Base-by-base conservation (phyloP, 2,888 invertebrate species). In the Torymus auratus region DNA sequence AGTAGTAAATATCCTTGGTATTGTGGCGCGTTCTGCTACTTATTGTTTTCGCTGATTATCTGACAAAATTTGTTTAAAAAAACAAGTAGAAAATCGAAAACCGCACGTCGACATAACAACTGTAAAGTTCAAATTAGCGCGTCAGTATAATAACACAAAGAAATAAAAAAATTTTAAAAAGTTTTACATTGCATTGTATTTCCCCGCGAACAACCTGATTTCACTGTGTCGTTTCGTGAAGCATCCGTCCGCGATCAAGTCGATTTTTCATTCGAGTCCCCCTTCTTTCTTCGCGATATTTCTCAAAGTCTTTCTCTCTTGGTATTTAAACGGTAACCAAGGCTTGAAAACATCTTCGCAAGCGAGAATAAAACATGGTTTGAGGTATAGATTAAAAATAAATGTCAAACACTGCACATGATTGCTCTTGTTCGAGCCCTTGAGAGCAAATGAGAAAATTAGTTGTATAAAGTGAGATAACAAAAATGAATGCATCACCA, bases 121-220 rank as follows among this genome's bases (percentile, higher is more conserved):
- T 14, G 7, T 61, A 15, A 75, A 60, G 23, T 60, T 75, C 50
- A 3, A 70, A 67, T 74, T 62, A 56, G 76, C 76, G 83, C 77
- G 81, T 83, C 83, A 71, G 72, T 83, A 81, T 56, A 76, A 76
- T 77, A 73, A 79, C 69, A 78, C 78, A 71, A 82, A 82, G 60
- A 55, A 70, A 60, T 20, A 72, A 69, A 81, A 41, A 41, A 41
- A 10, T 41, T 41, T 80, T 41, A n/a, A n/a, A n/a, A n/a, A n/a
- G 20, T 74, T 80, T 50, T 62, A 69, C 10, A 58, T 72, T 64
- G 73, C 56, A 20, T 23, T 64, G 64, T 69, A 55, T 78, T 62
- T 68, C 17, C 61, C 12, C 52, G 50, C 55, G 15, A 73, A 69
- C 68, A 50, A 52, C 17, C 56, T 56, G 60, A 78, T 61, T 55